Conservation (phyloP, 2,888 invertebrate species). For the Erebia palarica region DNA sequence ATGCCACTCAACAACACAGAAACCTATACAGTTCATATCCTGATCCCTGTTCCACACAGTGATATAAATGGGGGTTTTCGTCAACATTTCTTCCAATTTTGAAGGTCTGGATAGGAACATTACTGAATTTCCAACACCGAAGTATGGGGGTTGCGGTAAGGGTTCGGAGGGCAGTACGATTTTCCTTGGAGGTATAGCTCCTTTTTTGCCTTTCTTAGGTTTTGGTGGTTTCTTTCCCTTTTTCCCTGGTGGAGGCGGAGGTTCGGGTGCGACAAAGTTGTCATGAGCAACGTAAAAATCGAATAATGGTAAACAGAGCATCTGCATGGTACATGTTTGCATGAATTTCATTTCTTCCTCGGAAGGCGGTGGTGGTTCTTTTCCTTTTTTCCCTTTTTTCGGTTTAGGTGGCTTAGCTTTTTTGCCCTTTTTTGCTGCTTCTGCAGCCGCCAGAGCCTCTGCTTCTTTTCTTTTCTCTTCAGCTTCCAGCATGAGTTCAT, state of each 20-base stretch:
- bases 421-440: slow-evolving; percentile 58
- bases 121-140: slow-evolving; percentile 73
- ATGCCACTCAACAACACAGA: slow-evolving; percentile 68
- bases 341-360: slow-evolving; percentile 77
- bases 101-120: slow-evolving; percentile 73
- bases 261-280: slow-evolving; percentile 72
- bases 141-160: slow-evolving; percentile 72
- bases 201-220: slow-evolving; percentile 54
- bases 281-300: slow-evolving; percentile 77
- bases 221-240: slow-evolving; percentile 56
- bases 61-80: slow-evolving; percentile 68
- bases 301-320: slow-evolving; percentile 72
- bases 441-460: slow-evolving; percentile 61
- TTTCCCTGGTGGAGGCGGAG: slow-evolving; percentile 63
- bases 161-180: slow-evolving; percentile 70
- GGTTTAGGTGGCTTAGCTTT: slow-evolving; percentile 40
- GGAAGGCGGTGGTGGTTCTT: slow-evolving; percentile 68
- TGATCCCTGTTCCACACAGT: slow-evolving; percentile 77
- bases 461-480: slow-evolving; percentile 66
- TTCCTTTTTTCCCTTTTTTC: slow-evolving; percentile 56
- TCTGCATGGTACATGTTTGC: slow-evolving; percentile 74
- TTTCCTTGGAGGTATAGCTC: slow-evolving; percentile 49
- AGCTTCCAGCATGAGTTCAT: slow-evolving; percentile 66
- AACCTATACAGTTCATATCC: slow-evolving; percentile 68
- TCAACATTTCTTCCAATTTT: slow-evolving; percentile 64